These are phyloP conservation scores for Hirundichthys speculiger DNA, from an alignment of 2,113 vertebrate genomes.

Conservation along the genomic window DNA sequence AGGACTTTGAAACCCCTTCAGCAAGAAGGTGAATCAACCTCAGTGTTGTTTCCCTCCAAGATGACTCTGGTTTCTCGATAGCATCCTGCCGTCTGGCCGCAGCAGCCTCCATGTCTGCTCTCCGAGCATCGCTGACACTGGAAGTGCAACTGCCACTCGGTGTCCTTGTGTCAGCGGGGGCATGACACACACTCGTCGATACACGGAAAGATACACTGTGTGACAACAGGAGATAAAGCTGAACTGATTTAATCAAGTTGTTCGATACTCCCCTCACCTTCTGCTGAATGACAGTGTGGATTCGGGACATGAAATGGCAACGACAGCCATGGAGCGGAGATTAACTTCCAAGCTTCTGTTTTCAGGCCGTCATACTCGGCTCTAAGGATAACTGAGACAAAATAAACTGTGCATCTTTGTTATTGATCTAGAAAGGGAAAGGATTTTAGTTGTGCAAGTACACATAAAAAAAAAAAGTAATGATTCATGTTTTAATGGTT, in stretches of 20 bases:
- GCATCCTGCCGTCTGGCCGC: constrained; percentile 53
- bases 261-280: constrained; percentile 61
- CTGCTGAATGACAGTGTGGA: constrained; percentile 68
- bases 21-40: constrained; percentile 28
- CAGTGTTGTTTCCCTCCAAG: constrained; percentile 37
- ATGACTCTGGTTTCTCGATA: constrained; percentile 58
- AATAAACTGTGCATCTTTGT: constrained; percentile 18
- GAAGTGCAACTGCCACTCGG: constrained; percentile 46
- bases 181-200: constrained; percentile 52
- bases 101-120: constrained; percentile 64
- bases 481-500: constrained; percentile 21
- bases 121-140: constrained; percentile 48
- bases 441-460: constrained; percentile 15
- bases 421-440: constrained; percentile 23
- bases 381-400: constrained; percentile 21
- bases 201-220: constrained; percentile 62
- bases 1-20: constrained; percentile 57
- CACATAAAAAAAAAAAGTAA: constrained; percentile 39
- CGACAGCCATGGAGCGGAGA: constrained; percentile 38
- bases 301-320: constrained; percentile 63
- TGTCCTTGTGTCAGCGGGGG: constrained; percentile 62
- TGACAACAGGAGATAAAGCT: constrained; percentile 45
- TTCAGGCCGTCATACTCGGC: constrained; percentile 25
- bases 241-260: constrained; percentile 64
- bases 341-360: constrained; percentile 39